A percentile compares a stretch with the other conserved stretches of the same genome.
These are phyloP conservation scores for Conops quadrifasciatus DNA, from an alignment of 2,888 invertebrate genomes.

Conservation along the genomic window DNA sequence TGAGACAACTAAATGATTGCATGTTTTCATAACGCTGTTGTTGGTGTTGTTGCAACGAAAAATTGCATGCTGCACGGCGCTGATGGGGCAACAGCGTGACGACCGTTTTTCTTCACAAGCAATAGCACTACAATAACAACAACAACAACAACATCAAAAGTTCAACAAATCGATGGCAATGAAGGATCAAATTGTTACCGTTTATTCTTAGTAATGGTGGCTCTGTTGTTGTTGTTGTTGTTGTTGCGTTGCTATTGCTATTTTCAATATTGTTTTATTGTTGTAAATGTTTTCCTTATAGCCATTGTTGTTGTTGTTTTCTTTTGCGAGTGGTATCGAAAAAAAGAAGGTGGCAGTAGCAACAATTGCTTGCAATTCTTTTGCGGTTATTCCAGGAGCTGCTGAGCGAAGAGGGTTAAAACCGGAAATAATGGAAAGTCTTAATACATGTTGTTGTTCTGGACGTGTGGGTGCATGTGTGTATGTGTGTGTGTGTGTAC, in stretches of 20 bases:
- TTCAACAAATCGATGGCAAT: not conserved
- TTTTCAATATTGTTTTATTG: not conserved
- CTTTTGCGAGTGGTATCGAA: too few relatives aligned
- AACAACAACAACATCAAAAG: constrained; percentile 1
- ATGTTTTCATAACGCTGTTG: not conserved
- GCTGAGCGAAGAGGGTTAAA: not conserved
- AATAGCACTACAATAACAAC: not conserved
- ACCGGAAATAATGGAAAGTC: not conserved
- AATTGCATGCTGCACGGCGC: too few relatives aligned
- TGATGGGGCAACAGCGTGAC: too few relatives aligned
- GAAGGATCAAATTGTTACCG: constrained; percentile 4
- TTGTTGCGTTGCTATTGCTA: constrained; percentile 2
- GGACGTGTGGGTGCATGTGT: not conserved
- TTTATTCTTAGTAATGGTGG: too few relatives aligned
- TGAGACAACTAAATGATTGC: too few relatives aligned
- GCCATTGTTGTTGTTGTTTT: not conserved
- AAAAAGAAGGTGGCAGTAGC: too few relatives aligned
- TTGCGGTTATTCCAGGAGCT: not conserved
- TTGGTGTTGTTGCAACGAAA: not conserved
- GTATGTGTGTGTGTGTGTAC: not conserved
- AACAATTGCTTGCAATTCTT: not conserved
- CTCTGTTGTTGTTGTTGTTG: not conserved
- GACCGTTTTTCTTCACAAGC: not conserved
- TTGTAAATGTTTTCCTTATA: not conserved
- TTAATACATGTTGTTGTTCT: too few relatives aligned